Conservation (phyloP, 2,113 vertebrate species). For the Oceanites oceanicus region DNA sequence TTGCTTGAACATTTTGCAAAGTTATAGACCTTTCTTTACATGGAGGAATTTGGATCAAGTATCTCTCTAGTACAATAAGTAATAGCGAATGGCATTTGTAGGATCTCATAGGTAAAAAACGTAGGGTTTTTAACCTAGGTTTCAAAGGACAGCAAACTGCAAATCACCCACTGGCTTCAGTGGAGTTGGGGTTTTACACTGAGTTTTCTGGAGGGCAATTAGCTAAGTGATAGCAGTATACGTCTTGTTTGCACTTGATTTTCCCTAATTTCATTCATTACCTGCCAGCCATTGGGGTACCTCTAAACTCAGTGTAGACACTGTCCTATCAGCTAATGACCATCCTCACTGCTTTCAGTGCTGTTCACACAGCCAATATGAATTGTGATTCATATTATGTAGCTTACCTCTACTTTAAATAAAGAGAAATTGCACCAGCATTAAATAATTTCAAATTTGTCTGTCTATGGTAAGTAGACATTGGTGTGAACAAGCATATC, state of each 20-base stretch:
- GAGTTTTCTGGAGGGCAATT: not conserved
- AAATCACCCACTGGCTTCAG: not conserved
- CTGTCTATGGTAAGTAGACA: rapidly evolving
- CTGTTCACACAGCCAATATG: rapidly evolving
- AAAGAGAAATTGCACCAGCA: not conserved
- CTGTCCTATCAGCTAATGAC: not conserved
- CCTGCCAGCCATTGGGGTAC: not conserved
- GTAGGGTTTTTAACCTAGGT: rapidly evolving
- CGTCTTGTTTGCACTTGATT: not conserved
- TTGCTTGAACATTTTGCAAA: not conserved
- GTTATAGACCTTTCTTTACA: not conserved
- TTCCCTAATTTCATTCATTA: not conserved
- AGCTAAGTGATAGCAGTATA: not conserved
- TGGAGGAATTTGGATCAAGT: not conserved
- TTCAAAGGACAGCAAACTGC: not conserved
- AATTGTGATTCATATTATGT: not conserved
- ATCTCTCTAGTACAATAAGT: not conserved
- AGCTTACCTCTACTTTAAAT: not conserved
- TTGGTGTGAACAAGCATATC: not conserved
- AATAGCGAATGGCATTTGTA: not conserved
- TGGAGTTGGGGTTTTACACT: not conserved
- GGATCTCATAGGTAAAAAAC: not conserved
- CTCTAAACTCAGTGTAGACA: not conserved
- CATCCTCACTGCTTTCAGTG: not conserved
- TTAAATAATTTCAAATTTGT: not conserved